A percentile compares a stretch with the other conserved stretches of the same genome.
phyloP scores from a whole-genome alignment of 2,113 vertebrate genomes.

The Rhadina sibilatrix region DNA sequence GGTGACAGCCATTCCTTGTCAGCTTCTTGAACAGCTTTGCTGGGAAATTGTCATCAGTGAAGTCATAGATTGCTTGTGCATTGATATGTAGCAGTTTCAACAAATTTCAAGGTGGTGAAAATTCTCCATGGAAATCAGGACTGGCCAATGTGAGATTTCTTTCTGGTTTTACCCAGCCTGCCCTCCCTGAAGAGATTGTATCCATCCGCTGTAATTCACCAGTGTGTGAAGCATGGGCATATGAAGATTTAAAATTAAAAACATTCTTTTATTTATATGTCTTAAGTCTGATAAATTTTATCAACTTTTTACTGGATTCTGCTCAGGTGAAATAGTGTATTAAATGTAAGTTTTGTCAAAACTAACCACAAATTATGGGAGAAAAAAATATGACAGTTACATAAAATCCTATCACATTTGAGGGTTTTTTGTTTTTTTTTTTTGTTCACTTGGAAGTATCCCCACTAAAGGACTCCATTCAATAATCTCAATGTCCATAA shows the following conservation, averaged over 20 bases:
- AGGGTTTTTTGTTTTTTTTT: accelerated
- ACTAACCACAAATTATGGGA: not conserved
- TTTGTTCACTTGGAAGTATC: not conserved
- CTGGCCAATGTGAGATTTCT: not conserved
- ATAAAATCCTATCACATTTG: not conserved
- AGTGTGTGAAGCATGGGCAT: not conserved
- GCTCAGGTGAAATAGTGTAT: not conserved
- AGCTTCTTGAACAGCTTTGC: not conserved
- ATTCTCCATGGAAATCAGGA: not conserved
- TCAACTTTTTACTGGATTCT: not conserved
- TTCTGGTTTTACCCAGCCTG: not conserved
- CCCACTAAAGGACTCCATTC: not conserved
- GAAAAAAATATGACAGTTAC: accelerated
- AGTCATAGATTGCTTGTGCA: not conserved
- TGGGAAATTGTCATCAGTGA: not conserved
- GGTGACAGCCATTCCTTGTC: not conserved
- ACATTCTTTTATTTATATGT: not conserved
- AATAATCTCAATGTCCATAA: not conserved
- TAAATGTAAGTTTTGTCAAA: not conserved
- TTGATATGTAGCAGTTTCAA: accelerated
- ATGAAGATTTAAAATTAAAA: not conserved
- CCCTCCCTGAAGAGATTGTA: not conserved
- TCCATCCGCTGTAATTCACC: not conserved
- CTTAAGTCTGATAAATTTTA: not conserved
- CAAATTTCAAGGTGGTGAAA: not conserved